Percentiles rank a stretch among this genome's conserved stretches.
Evolutionary conservation across 1,140 invertebrate genomes (phyloP).

Genomic region (Araneus ventricosus): DNA sequence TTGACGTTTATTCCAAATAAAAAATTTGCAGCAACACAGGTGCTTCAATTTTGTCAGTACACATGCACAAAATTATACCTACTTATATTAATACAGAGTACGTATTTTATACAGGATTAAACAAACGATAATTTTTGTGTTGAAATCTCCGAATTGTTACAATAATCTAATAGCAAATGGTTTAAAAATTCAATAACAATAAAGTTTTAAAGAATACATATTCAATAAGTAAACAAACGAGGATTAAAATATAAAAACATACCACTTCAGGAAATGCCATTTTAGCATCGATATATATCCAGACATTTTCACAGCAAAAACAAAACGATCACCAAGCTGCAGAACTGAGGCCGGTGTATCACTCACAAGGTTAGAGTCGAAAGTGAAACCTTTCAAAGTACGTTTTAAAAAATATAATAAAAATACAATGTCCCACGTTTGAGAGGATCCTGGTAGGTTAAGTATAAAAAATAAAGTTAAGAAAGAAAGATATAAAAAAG

Average conservation of each 20-base stretch:
- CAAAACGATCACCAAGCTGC: background rate
- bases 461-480: conserved; percentile 3
- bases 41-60: too few species aligned
- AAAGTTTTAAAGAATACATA: background rate
- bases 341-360: background rate
- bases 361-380: conserved; percentile 59
- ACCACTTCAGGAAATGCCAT: conserved; percentile 46
- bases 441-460: conserved; percentile 54
- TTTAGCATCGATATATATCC: background rate
- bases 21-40: too few species aligned
- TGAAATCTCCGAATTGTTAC: too few species aligned
- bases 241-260: conserved; percentile 27
- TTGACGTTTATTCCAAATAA: too few species aligned
- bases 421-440: conserved; percentile 63
- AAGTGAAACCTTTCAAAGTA: conserved; percentile 61
- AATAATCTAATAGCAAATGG: too few species aligned
- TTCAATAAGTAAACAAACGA: background rate
- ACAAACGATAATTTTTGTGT: too few species aligned
- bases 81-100: too few species aligned
- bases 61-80: too few species aligned
- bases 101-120: too few species aligned
- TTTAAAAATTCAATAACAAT: too few species aligned
- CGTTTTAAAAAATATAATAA: conserved; percentile 24
- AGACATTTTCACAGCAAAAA: conserved; percentile 48
- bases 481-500: background rate